Evolutionary conservation across 2,888 invertebrate species (phyloP).

Genomic region (Minunthozetes semirufus): DNA sequence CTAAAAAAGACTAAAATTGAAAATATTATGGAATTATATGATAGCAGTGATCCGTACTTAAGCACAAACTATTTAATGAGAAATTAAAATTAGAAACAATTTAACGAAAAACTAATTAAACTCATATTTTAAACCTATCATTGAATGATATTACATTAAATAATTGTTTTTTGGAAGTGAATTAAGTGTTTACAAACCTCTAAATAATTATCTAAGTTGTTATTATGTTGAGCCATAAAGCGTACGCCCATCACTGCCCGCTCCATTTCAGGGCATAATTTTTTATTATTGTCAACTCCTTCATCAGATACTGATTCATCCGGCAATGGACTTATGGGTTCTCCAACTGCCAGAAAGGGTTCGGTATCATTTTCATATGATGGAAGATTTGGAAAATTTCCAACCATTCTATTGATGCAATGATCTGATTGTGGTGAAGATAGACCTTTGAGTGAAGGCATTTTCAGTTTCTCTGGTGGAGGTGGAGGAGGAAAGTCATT

Average conservation of each 20-base stretch:
- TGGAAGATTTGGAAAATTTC: not conserved
- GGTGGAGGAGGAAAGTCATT: conserved; percentile 38
- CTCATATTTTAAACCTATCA: no score
- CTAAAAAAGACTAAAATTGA: no score
- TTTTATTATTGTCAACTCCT: not conserved
- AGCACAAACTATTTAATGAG: no score
- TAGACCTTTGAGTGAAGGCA: not conserved
- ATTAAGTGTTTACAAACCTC: conserved; percentile 60
- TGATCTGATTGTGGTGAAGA: not conserved
- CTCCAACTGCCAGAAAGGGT: not conserved
- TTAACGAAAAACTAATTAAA: no score
- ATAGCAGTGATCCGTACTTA: no score
- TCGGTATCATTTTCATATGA: conserved; percentile 4
- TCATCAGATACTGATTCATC: conserved; percentile 15
- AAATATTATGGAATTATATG: no score
- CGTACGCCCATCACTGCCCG: conserved; percentile 85
- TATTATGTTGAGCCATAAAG: conserved; percentile 90
- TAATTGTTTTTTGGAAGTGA: not conserved
- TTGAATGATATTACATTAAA: not conserved
- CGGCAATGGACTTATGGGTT: not conserved
- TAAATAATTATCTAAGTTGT: conserved; percentile 88
- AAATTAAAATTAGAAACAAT: no score
- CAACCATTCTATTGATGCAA: not conserved
- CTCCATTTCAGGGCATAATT: conserved; percentile 53
- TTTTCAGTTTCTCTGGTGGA: conserved; percentile 38